A percentile compares a stretch with the other conserved stretches of the same genome.
These are phyloP conservation scores for Portevinia maculata DNA, from an alignment of 2,888 invertebrate genomes.

Conservation along the genomic window DNA sequence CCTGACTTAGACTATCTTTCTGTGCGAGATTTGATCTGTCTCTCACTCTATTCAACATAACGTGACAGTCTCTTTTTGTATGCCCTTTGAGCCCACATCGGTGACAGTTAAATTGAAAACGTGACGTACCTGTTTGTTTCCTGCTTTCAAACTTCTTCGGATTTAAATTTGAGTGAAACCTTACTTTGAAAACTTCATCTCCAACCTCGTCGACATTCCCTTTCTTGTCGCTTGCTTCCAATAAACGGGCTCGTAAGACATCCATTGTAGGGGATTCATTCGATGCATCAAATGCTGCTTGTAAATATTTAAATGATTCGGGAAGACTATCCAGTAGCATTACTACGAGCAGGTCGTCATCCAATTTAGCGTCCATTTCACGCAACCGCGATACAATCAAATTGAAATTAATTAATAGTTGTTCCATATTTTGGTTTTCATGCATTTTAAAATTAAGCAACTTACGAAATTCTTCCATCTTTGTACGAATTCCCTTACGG, in stretches of 20 bases:
- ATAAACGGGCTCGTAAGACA: background rate
- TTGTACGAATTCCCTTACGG: background rate
- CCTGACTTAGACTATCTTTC: background rate
- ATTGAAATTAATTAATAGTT: background rate
- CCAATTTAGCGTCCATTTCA: no score
- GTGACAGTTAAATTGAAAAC: background rate
- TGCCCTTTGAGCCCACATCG: background rate
- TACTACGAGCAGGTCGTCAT: no score
- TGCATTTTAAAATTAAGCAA: background rate
- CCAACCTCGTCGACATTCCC: background rate
- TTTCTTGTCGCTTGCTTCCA: background rate
- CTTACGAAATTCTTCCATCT: constrained; percentile 13
- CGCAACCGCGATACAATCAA: background rate
- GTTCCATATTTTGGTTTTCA: background rate
- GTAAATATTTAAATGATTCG: background rate
- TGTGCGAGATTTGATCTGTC: background rate
- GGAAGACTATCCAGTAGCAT: no score
- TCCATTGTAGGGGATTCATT: background rate
- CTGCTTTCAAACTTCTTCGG: background rate
- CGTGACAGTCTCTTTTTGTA: no score
- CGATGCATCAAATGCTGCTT: background rate
- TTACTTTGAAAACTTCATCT: no score
- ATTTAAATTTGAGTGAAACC: background rate
- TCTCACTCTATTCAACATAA: background rate
- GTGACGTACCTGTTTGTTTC: no score